Evolutionary conservation across 2,888 invertebrate genomes (phyloP).

Genomic region (Diadromus collaris): DNA sequence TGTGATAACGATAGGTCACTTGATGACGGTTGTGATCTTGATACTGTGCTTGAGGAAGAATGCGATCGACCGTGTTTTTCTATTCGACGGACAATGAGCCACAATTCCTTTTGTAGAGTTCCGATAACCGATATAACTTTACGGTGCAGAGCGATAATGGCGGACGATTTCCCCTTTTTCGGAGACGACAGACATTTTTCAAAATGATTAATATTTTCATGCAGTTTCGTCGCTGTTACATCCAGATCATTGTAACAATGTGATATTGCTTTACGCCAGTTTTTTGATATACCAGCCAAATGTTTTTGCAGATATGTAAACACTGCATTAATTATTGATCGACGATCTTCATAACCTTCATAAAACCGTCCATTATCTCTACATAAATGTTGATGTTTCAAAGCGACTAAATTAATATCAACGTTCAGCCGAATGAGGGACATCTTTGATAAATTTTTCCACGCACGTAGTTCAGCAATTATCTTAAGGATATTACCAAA

Average conservation of each 20-base stretch:
- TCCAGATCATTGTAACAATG: slow-evolving; percentile 24
- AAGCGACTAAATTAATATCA: slow-evolving; percentile 21
- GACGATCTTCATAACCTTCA: slow-evolving; percentile 15
- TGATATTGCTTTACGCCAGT: slow-evolving; percentile 17
- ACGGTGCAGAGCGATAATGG: not conserved
- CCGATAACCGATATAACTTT: slow-evolving; percentile 1
- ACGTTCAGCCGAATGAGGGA: slow-evolving; percentile 12
- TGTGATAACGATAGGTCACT: not conserved
- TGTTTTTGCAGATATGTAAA: slow-evolving; percentile 13
- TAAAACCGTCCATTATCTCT: not conserved
- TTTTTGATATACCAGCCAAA: not conserved
- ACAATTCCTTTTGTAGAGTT: no score
- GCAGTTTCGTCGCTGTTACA: not conserved
- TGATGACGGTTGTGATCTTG: not conserved
- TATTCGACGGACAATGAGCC: not conserved
- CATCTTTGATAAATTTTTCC: slow-evolving; percentile 19
- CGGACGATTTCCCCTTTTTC: not conserved
- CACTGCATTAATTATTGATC: not conserved
- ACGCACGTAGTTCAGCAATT: not conserved
- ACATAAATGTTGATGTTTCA: not conserved
- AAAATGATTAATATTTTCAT: slow-evolving; percentile 13
- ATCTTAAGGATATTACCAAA: not conserved
- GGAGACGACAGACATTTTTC: not conserved
- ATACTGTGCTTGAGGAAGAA: no score
- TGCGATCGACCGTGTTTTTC: not conserved